A percentile compares a stretch with the other conserved stretches of the same genome.
phyloP scores from a whole-genome alignment of 2,888 invertebrate genomes.

The Cistogaster globosa region DNA sequence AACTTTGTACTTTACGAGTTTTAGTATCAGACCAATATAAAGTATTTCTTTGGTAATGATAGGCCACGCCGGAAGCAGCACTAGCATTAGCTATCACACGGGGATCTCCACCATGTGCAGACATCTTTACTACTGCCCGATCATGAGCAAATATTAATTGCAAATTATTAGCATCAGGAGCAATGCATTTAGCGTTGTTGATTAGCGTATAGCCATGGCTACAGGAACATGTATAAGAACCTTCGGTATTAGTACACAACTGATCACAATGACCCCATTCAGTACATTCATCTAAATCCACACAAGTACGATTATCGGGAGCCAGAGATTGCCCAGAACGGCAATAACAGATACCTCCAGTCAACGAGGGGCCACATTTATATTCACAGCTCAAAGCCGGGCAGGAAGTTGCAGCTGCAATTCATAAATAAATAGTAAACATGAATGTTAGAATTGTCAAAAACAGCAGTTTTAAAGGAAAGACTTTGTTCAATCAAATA shows the following conservation, averaged over 20 bases:
- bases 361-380: conserved; percentile 94
- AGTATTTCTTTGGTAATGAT: conserved; percentile 89
- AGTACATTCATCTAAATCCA: conserved; percentile 95
- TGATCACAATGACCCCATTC: conserved; percentile 98
- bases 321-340: conserved; percentile 92
- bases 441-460: neutral
- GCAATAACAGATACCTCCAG: conserved; percentile 96
- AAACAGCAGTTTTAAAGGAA: conserved; percentile 7
- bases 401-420: conserved; percentile 90
- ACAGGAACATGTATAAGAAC: conserved; percentile 93
- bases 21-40: conserved; percentile 96
- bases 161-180: conserved; percentile 85
- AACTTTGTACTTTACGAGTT: conserved; percentile 89
- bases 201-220: conserved; percentile 89
- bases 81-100: conserved; percentile 90
- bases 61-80: conserved; percentile 93
- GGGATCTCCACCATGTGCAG: conserved; percentile 86
- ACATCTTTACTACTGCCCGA: conserved; percentile 88
- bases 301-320: conserved; percentile 92
- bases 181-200: conserved; percentile 86
- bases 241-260: conserved; percentile 93
- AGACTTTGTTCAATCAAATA: neutral
- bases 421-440: neutral
- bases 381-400: conserved; percentile 93
- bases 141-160: conserved; percentile 89